Evolutionary conservation across 2,797 vertebrate species (phyloP).

Genomic region (Alosa sapidissima): DNA sequence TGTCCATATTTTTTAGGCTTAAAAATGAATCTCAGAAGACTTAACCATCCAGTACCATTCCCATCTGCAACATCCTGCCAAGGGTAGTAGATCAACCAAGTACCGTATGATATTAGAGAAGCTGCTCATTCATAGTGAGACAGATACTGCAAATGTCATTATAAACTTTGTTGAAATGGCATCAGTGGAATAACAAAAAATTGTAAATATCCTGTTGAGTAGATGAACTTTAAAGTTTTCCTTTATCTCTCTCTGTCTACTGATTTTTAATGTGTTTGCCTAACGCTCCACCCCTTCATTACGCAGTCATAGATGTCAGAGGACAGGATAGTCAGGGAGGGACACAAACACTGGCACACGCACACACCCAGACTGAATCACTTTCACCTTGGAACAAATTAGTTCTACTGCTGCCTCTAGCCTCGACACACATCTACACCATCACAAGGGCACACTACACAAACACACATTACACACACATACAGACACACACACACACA

Average conservation of each 20-base stretch:
- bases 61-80: background rate
- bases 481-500: background rate
- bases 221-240: background rate
- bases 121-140: background rate
- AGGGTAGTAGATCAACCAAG: background rate
- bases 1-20: background rate
- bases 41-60: background rate
- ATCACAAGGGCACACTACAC: conserved; percentile 3
- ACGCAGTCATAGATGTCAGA: background rate
- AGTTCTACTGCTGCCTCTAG: conserved; percentile 49
- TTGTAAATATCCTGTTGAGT: background rate
- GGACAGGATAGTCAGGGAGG: background rate
- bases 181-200: background rate
- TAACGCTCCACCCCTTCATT: background rate
- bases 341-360: background rate
- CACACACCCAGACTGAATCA: conserved; percentile 44
- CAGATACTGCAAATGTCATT: background rate
- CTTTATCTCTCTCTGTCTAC: background rate
- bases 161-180: background rate
- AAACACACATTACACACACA: background rate
- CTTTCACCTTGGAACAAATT: conserved; percentile 71
- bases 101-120: background rate
- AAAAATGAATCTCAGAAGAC: background rate
- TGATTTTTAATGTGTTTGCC: background rate
- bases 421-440: conserved; percentile 50